phyloP scores from a whole-genome alignment of 2,113 vertebrate genomes.

The Spheniscus mendiculus region DNA sequence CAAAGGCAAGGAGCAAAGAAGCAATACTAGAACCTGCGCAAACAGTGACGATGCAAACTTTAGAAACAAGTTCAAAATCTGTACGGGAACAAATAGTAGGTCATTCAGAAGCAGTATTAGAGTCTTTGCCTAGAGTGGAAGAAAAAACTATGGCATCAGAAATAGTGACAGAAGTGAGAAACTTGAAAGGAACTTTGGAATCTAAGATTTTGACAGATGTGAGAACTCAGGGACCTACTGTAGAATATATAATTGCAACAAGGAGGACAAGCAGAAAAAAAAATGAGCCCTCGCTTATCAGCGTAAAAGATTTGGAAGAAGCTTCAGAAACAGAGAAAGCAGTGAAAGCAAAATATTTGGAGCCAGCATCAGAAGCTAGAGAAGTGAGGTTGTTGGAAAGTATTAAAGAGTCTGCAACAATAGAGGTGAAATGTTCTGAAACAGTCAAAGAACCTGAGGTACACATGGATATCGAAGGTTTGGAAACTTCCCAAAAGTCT shows the following conservation, averaged over 20 bases:
- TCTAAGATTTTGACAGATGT: not conserved
- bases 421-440: not conserved
- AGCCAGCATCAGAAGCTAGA: not conserved
- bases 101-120: not conserved
- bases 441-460: not conserved
- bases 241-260: not conserved
- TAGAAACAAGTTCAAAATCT: not conserved
- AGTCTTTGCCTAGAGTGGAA: not conserved
- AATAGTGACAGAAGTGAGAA: not conserved
- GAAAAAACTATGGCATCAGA: not conserved
- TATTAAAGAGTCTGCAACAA: not conserved
- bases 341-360: not conserved
- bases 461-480: not conserved
- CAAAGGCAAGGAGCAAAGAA: not conserved
- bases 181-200: not conserved
- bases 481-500: not conserved
- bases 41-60: not conserved
- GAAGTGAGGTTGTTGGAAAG: not conserved
- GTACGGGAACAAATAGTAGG: not conserved
- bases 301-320: not conserved
- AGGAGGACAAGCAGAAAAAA: not conserved
- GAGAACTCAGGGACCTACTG: conserved; percentile 23
- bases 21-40: not conserved
- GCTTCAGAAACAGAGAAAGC: not conserved
- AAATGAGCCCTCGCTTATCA: not conserved